phyloP scores from a whole-genome alignment of 1,140 invertebrate species.

The Bombus haemorrhoidalis region DNA sequence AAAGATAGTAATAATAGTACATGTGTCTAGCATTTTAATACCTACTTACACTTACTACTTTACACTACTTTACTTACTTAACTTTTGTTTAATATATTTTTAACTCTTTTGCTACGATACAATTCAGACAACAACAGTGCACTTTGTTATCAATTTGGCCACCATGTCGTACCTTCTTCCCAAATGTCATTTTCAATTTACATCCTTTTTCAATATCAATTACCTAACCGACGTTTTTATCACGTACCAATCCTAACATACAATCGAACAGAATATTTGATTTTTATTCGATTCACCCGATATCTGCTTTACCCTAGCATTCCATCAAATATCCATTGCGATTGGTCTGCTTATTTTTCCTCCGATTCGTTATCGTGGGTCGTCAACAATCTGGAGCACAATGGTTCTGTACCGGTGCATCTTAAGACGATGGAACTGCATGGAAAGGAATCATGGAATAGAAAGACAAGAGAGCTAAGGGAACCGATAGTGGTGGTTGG shows the following conservation, averaged over 20 bases:
- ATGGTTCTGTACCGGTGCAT: slow-evolving; percentile 23
- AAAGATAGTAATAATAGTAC: too few relatives aligned
- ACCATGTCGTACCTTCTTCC: neutral
- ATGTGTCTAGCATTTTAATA: too few relatives aligned
- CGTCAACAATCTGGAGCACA: slow-evolving; percentile 11
- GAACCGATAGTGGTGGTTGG: neutral
- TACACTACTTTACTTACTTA: too few relatives aligned
- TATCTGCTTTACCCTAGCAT: too few relatives aligned
- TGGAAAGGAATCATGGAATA: slow-evolving; percentile 6
- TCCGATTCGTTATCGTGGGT: too few relatives aligned
- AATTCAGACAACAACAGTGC: too few relatives aligned
- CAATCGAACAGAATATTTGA: neutral
- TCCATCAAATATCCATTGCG: neutral
- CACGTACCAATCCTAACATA: neutral
- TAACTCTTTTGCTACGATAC: too few relatives aligned
- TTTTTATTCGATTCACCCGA: neutral
- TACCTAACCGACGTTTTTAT: neutral
- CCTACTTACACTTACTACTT: too few relatives aligned
- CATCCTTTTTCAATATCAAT: too few relatives aligned
- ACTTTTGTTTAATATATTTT: too few relatives aligned
- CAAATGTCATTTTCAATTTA: too few relatives aligned
- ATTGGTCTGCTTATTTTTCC: neutral
- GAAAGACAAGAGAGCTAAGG: slow-evolving; percentile 8
- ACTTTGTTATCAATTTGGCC: too few relatives aligned
- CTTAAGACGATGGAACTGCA: slow-evolving; percentile 42